Percentiles rank a stretch among this genome's conserved stretches.
phyloP scores from a whole-genome alignment of 1,140 invertebrate species.

The Homalodisca vitripennis region DNA sequence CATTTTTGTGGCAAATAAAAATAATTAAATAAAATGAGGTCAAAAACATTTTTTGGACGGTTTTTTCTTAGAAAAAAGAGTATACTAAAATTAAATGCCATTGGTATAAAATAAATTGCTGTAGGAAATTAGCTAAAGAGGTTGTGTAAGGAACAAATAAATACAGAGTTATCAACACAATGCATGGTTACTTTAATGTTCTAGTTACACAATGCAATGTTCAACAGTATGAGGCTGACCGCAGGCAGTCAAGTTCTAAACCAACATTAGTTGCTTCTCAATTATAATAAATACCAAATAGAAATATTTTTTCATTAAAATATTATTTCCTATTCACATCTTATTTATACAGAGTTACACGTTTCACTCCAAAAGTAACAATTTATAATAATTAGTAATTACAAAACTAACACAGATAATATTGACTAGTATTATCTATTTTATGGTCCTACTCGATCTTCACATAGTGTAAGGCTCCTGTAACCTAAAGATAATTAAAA shows the following conservation, averaged over 20 bases:
- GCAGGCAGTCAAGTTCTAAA: not conserved
- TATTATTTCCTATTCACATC: not conserved
- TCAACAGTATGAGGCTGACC: not conserved
- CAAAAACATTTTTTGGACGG: no score
- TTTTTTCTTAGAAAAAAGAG: no score
- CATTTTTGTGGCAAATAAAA: no score
- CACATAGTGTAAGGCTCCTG: not conserved
- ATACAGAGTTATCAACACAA: not conserved
- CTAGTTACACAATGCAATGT: constrained; percentile 26
- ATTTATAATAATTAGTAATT: constrained; percentile 16
- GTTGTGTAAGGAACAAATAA: not conserved
- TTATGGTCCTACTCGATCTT: not conserved
- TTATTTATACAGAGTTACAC: no score
- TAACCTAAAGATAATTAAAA: not conserved
- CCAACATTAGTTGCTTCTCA: constrained; percentile 9
- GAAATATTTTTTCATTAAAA: constrained; percentile 12
- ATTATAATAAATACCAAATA: constrained; percentile 20
- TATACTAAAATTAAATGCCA: no score
- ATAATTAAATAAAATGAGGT: no score
- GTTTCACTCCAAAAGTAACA: constrained; percentile 9
- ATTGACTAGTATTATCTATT: constrained; percentile 25
- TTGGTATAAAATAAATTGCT: no score
- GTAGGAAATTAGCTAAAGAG: no score
- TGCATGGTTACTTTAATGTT: constrained; percentile 21
- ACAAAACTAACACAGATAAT: constrained; percentile 24